Evolutionary conservation across 2,888 invertebrate genomes (phyloP), one percentile per base, ranked within the genome.

Genomic region (Eupsilia transversa): DNA sequence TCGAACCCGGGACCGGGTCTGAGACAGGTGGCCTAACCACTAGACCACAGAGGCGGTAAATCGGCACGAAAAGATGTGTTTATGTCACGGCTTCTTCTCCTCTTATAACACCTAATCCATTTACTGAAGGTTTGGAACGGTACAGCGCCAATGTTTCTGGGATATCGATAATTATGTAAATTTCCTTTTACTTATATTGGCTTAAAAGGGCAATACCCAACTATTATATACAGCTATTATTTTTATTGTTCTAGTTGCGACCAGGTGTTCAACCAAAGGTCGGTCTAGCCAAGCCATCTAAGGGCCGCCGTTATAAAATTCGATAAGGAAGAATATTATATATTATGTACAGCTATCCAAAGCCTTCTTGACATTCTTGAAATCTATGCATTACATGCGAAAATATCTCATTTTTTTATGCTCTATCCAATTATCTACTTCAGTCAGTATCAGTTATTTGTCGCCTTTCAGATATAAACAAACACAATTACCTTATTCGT

Each of bases 401-500:
- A 14, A 59, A 20, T 3, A 59, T 9, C n/a, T 35, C 1, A 23
- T 64, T 14, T 59, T 59, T 23, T 20, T 38, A 27, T 23, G 12
- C 12, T 27, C 27, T 38, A 38, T 20, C 17, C 17, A 33, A 66
- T 27, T 6, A 14, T 4, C 27, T 59, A 46, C 20, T n/a, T n/a
- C n/a, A n/a, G n/a, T n/a, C n/a, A n/a, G n/a, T 52, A 38, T 23
- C 6, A 23, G 6, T 33, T 61, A n/a, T 27, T 41, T 17, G 20
- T 14, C 3, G 20, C 14, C 10, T 33, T 46, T 30, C 27, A 33
- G 14, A 59, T 20, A 23, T 20, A 38, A 54, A 49, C 30, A 59
- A 46, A 54, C 41, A 72, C 54, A 72, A 35, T 33, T 56, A 17
- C 9, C 12, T 17, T 27, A 56, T 59, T 52, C 60, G 56, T 71